These are phyloP conservation scores for Pararge aegeria DNA, from an alignment of 1,140 invertebrate genomes.

Conservation along the genomic window DNA sequence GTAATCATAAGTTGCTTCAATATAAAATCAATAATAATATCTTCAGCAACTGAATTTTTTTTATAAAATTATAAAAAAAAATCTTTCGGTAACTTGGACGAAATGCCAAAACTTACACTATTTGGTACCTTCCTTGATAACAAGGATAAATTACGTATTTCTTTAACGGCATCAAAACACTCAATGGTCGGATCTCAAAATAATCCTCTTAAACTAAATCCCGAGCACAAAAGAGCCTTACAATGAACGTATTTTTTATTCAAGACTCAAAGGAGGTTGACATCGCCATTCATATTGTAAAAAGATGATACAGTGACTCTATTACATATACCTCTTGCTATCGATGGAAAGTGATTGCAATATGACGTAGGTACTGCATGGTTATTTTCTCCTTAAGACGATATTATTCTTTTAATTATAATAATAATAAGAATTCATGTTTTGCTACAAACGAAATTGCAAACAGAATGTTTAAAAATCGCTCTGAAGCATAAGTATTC, in stretches of 20 bases:
- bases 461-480: no score
- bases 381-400: no score
- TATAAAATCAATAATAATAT: no score
- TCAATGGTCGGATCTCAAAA: conserved; percentile 16
- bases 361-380: no score
- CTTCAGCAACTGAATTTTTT: no score
- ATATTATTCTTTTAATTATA: no score
- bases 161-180: conserved; percentile 13
- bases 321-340: conserved; percentile 6
- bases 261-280: conserved; percentile 35
- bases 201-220: conserved; percentile 53
- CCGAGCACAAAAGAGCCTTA: conserved; percentile 38
- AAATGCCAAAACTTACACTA: background rate
- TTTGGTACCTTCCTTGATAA: background rate
- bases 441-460: no score
- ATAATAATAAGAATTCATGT: no score
- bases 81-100: background rate
- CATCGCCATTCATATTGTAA: conserved; percentile 40
- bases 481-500: no score
- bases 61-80: no score
- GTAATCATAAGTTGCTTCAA: no score
- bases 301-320: conserved; percentile 22
- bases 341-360: conserved; percentile 9
- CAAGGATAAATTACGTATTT: background rate
- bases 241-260: conserved; percentile 43